Base-by-base conservation (phyloP, 2,797 vertebrate genomes). In the Gymnothorax javanicus region DNA sequence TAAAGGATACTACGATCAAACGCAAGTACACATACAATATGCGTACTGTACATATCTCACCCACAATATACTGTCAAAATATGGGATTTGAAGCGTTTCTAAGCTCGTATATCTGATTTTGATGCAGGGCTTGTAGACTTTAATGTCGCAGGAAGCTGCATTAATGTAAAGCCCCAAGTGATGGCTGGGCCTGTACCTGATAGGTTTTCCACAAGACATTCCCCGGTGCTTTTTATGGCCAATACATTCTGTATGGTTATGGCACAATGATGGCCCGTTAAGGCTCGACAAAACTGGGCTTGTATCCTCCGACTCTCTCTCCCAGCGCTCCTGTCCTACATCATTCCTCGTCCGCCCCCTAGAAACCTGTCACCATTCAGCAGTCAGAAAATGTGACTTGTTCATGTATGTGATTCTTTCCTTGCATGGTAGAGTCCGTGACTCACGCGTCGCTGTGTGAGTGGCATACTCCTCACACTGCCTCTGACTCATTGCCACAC, bases 391-490 rank as follows among this genome's bases (percentile, higher is more conserved):
- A 43, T 2, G 33, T 43, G 33, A 2, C 1, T 43, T 2, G 33
- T 43, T 43, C 33, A 23, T 33, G 58, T 12, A 11, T 8, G 2
- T 52, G 23, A 82, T 59, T 50, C 75, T 27, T 86, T 60, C 58
- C 64, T 50, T 43, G 73, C 82, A 67, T 52, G 90, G 91, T 54
- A 27, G 89, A 87, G 33, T 43, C 33, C 2, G 33, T 92, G 94
- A 95, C 95, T 95, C 94, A 95, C 95, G 92, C 92, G 90, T 89
- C 92, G 92, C 94, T 94, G 91, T 91, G 91, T 91, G 89, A 87
- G 92, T 92, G 93, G 93, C 93, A 15, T 17, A 20, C 20, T 62
- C 1, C 12, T 60, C 59, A 60, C 2, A 60, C 59, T 60, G 8
- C 17, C 2, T 12, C 3, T 62, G 15, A 62, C 59, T 62, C 59